Evolutionary conservation across 1,140 invertebrate species (phyloP), one percentile per base, ranked within the genome.

Genomic region (Rhopalosiphum maidis): DNA sequence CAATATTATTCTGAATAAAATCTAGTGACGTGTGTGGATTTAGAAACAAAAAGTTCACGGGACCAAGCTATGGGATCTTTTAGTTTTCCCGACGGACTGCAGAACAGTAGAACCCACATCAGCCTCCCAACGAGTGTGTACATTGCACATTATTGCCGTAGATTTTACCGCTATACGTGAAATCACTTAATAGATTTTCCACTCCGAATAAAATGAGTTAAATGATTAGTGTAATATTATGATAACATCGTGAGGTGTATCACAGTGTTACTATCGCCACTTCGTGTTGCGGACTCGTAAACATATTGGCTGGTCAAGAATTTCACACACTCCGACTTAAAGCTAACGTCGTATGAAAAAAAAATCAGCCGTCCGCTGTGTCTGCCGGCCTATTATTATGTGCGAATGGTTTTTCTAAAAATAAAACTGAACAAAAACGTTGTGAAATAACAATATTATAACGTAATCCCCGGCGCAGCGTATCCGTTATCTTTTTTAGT

Each of bases 371-470:
- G 25, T 77, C 0, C 30, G 15, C 60, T 21, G 30, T 77, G 60
- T 21, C 35, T 83, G 35, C 21, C 35, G 82, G 22, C n/a, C 37
- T 41, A 83, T 35, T 83, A 37, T 83, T 83, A 7, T 83, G 82
- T 83, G 23, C 37, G 23, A 43, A 43, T 35, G 83, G 30, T 77
- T 41, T 82, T 86, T 86, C 83, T 86, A 86, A 86, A 86, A 86
- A 86, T 86, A 86, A 37, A 83, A 83, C 82, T 23, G 37, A n/a
- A 77, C 30, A n/a, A 77, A 77, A 77, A 77, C 60, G 60, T n/a
- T 6, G 15, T 41, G 23, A 86, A 86, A 86, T 30, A n/a, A 86
- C 30, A 46, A 43, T 11, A 30, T 86, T 43, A 86, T 18, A 86
- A 46, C 43, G 85, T 21, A 46, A 46, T 86, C 30, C 11, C 8